A percentile compares a stretch with the other conserved stretches of the same genome.
Evolutionary conservation across 2,797 vertebrate species (phyloP).

Genomic region (Cirrhinus molitorella): DNA sequence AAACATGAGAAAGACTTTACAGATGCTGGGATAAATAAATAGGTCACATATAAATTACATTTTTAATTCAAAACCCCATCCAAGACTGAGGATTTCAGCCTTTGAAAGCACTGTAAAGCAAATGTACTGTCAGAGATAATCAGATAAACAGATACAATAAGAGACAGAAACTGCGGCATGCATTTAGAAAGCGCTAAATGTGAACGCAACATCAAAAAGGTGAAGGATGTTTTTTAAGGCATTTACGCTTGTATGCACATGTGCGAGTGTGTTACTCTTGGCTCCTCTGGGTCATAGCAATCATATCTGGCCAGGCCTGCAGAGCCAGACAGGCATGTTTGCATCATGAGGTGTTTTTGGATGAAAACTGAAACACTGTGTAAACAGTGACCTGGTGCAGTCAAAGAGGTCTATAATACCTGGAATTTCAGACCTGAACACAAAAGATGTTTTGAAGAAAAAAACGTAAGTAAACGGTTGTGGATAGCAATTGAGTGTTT

Average conservation of each 20-base stretch:
- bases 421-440: neutral
- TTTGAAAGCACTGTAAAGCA: neutral
- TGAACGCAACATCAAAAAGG: neutral
- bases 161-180: neutral
- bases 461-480: neutral
- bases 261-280: conserved; percentile 7
- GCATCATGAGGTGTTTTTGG: conserved; percentile 2
- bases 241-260: neutral
- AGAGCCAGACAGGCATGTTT: conserved; percentile 1
- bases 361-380: neutral
- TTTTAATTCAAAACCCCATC: neutral
- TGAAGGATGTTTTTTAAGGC: neutral
- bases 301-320: neutral
- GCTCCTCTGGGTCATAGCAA: neutral
- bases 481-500: neutral
- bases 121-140: neutral
- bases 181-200: neutral
- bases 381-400: neutral
- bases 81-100: neutral
- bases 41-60: neutral
- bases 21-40: neutral
- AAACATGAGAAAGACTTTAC: neutral
- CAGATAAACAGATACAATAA: neutral
- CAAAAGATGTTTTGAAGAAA: neutral
- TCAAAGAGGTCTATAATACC: neutral